phyloP scores from a whole-genome alignment of 1,140 invertebrate species.

The Latrodectus geometricus region DNA sequence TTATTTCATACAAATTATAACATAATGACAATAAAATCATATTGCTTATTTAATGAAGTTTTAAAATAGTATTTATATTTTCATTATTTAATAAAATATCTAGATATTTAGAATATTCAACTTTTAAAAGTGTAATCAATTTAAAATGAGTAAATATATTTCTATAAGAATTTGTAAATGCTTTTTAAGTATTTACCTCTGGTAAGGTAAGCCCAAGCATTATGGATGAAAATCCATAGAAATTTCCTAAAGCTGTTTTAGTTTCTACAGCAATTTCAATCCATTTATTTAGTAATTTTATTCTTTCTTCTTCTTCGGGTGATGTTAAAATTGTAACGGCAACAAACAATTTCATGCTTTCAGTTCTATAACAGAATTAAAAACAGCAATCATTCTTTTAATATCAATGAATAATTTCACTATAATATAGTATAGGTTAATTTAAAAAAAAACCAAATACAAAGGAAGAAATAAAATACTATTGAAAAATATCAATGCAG shows the following conservation, averaged over 20 bases:
- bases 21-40: too few relatives aligned
- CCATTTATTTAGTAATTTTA: slow-evolving; percentile 88
- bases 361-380: slow-evolving; percentile 65
- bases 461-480: not conserved
- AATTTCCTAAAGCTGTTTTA: slow-evolving; percentile 90
- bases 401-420: not conserved
- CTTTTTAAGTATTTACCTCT: slow-evolving; percentile 75
- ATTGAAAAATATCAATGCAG: not conserved
- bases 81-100: too few relatives aligned
- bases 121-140: too few relatives aligned
- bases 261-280: slow-evolving; percentile 91
- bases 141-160: too few relatives aligned
- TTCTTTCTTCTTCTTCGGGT: slow-evolving; percentile 80
- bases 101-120: too few relatives aligned
- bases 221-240: slow-evolving; percentile 89
- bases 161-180: too few relatives aligned
- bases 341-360: slow-evolving; percentile 87
- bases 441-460: too few relatives aligned
- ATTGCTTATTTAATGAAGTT: too few relatives aligned
- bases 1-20: too few relatives aligned
- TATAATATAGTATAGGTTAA: not conserved
- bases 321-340: slow-evolving; percentile 85
- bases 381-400: not conserved
- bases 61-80: too few relatives aligned
- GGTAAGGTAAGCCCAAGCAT: slow-evolving; percentile 89